These are phyloP conservation scores for Coptodon rendalli DNA, from an alignment of 2,113 vertebrate species.

Conservation along the genomic window DNA sequence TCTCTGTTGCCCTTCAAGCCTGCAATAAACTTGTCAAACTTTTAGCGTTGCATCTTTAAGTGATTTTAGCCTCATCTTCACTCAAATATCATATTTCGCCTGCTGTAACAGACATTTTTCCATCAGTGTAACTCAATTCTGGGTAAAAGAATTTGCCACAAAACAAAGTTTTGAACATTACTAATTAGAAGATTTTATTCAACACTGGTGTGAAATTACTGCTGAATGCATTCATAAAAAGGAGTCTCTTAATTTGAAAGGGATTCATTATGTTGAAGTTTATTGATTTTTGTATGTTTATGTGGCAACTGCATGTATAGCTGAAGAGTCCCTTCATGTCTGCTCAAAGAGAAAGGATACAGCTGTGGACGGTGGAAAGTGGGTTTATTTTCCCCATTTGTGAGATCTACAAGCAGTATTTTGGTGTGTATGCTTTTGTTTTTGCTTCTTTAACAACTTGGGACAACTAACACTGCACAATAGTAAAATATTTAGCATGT, in stretches of 20 bases:
- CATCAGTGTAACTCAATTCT: background rate
- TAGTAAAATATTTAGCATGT: background rate
- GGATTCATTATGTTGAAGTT: background rate
- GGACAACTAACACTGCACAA: background rate
- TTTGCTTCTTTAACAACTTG: background rate
- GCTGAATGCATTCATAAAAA: background rate
- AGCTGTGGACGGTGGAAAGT: background rate
- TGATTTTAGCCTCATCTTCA: background rate
- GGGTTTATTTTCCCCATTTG: background rate
- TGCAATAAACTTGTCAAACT: background rate
- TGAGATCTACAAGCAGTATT: background rate
- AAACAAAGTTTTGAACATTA: background rate
- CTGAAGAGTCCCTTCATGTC: fast-evolving
- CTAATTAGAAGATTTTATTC: background rate
- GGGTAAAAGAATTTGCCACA: background rate
- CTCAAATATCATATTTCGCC: background rate
- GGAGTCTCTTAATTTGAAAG: background rate
- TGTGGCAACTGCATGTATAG: background rate
- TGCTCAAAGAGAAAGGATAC: background rate
- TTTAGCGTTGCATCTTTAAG: background rate
- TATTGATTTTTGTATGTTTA: background rate
- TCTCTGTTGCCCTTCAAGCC: background rate
- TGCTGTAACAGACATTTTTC: background rate
- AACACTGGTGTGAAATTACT: background rate
- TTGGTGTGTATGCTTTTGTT: background rate